These are phyloP conservation scores for Drosophila leontia DNA, from an alignment of 1,140 invertebrate species.

Conservation along the genomic window DNA sequence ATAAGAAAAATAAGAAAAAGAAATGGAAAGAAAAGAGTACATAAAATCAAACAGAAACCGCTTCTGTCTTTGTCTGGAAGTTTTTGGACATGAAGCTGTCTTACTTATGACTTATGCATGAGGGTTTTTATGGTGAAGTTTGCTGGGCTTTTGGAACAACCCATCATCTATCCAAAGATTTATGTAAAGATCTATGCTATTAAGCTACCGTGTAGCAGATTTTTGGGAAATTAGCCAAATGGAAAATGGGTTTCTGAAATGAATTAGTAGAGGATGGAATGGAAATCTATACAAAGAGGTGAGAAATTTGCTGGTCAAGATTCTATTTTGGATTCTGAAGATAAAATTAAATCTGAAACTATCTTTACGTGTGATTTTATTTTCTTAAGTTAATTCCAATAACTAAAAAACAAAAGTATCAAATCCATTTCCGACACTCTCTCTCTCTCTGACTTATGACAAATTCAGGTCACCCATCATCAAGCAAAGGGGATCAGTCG, in stretches of 20 bases:
- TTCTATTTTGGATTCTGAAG: neutral
- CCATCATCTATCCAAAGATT: conserved; percentile 3
- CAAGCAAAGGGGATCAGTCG: neutral
- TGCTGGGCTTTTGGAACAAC: conserved; percentile 17
- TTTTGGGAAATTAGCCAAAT: conserved; percentile 35
- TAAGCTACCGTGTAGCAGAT: conserved; percentile 31
- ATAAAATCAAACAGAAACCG: conserved; percentile 54
- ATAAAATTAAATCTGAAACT: neutral
- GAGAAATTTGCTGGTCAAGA: neutral
- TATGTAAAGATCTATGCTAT: conserved; percentile 15
- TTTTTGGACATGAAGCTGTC: conserved; percentile 56
- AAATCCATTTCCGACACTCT: conserved; percentile 11
- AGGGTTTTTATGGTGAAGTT: conserved; percentile 51
- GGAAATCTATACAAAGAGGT: neutral
- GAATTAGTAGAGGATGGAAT: neutral
- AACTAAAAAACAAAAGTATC: neutral
- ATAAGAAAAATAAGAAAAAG: neutral
- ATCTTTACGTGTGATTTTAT: too few relatives aligned
- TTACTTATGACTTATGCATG: conserved; percentile 74
- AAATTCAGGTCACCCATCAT: conserved; percentile 1
- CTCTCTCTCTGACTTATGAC: neutral
- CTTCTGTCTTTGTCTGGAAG: conserved; percentile 35
- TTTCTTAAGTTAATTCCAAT: neutral
- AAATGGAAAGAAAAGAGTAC: conserved; percentile 30
- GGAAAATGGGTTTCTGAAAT: conserved; percentile 19